Base-by-base conservation (phyloP, 1,140 invertebrate species). In the Harpegnathos saltator region DNA sequence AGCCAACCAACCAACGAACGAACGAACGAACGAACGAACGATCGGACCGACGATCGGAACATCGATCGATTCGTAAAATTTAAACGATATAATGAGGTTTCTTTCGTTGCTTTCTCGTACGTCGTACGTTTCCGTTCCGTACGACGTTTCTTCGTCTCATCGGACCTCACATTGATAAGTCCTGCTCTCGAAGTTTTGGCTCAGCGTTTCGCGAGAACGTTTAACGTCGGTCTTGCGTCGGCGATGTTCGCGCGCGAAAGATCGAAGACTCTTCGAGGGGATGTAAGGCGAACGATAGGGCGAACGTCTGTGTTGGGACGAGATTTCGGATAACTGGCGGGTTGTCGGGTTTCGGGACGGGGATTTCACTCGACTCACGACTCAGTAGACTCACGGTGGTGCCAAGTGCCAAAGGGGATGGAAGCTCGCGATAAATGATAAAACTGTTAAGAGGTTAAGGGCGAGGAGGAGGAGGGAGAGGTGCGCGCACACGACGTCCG, bases 391-490 rank as follows among this genome's bases (percentile, higher is more conserved):
- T 9, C 38, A 44, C 38, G 38, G 38, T 17, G 33, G 19, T 15
- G 48, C 54, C 66, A 33, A 69, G 54, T 22, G 38, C n/a, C 38
- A 24, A 80, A 19, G 52, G n/a, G n/a, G 33, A 69, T 71, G 22
- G 69, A 69, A 22, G 29, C 52, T 26, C 65, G 52, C 75, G 75
- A 80, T 58, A 69, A 80, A 80, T 69, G 52, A 80, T 80, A 69
- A 44, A 44, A 80, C 52, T 14, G 63, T 78, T 78, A 78, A 61
- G 50, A 33, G 52, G 33, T 80, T 80, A 48, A 52, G 29, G 19
- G 44, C n/a, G 19, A 22, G 26, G 17, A 44, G 50, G 4, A 56
- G 58, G 9, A 84, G 69, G n/a, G 29, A 56, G 17, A 58, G 38
- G 38, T 1, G 38, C 38, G 38, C 38, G 50, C 38, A n/a, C 33